phyloP scores from a whole-genome alignment of 1,140 invertebrate species.

The Rhynchophorus ferrugineus region DNA sequence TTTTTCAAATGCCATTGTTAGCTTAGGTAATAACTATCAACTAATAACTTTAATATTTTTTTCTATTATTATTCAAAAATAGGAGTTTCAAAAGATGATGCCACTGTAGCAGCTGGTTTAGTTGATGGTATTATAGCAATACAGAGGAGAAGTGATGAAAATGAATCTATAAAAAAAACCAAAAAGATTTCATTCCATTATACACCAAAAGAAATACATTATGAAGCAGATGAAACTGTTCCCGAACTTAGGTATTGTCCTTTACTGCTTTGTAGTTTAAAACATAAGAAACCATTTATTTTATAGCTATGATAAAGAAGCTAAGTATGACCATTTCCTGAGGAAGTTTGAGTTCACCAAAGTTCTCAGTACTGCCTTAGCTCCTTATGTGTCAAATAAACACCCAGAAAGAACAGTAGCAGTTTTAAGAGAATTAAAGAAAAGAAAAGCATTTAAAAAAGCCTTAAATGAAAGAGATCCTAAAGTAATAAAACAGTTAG shows the following conservation, averaged over 20 bases:
- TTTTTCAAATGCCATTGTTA: constrained; percentile 85
- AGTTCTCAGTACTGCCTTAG: constrained; percentile 68
- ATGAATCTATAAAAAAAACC: constrained; percentile 38
- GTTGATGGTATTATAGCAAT: constrained; percentile 87
- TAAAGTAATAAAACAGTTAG: constrained; percentile 54
- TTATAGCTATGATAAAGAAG: constrained; percentile 39
- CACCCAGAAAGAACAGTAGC: constrained; percentile 70
- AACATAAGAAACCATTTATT: not conserved
- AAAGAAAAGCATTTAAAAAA: constrained; percentile 61
- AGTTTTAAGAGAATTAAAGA: constrained; percentile 76
- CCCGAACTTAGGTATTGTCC: constrained; percentile 35
- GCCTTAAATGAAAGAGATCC: constrained; percentile 64
- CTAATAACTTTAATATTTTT: no score
- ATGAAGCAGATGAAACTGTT: constrained; percentile 49
- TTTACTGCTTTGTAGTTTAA: not conserved
- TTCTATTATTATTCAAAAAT: not conserved
- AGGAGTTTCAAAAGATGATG: constrained; percentile 71
- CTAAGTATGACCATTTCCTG: constrained; percentile 62
- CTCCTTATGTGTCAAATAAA: constrained; percentile 51
- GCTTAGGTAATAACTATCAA: constrained; percentile 48
- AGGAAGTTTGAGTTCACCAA: constrained; percentile 76
- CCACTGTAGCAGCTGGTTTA: constrained; percentile 82
- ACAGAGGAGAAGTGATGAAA: constrained; percentile 57
- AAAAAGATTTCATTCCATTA: constrained; percentile 48
- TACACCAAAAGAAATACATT: constrained; percentile 45